Evolutionary conservation across 2,888 invertebrate species (phyloP), one percentile per base, ranked within the genome.

Genomic region (Drymonia ruficornis): DNA sequence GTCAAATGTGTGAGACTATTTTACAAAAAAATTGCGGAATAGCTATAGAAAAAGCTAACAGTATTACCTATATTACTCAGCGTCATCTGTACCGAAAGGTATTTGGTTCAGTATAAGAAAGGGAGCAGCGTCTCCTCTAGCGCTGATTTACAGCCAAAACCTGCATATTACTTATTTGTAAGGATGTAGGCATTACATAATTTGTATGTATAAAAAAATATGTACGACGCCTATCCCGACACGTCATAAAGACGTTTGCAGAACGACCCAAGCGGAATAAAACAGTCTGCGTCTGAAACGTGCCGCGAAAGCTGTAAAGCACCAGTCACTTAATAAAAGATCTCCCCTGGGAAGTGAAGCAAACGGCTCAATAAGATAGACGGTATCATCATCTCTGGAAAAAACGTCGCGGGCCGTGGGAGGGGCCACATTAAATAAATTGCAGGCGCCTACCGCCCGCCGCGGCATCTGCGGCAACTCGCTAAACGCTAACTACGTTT

Each of bases 321-420:
- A 80, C 79, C 80, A 63, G 78, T 84, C 85, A 88, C 87, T 87
- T 87, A 87, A 88, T 88, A 89, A 88, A 89, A 88, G 74, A 83
- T 82, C 80, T 84, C 86, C 79, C 79, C 64, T 57, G 84, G 80
- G 84, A 82, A 81, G 81, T 76, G 75, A 81, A 82, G 86, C 81
- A 84, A 89, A 88, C 87, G 84, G 81, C 89, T 87, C 86, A 86
- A 87, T 88, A 87, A 87, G 85, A 89, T 79, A 87, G 86, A 75
- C 79, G 80, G 83, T 83, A 81, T 85, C 84, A 86, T 87, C 85
- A 83, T 82, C 76, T 75, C 63, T 7, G 75, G 70, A 59, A 78
- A 87, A 89, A 88, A 87, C 73, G 77, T 78, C 85, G 84, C 88
- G 86, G 88, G 89, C 80, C 76, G 82, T 80, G 78, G 87, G 86